Percentiles rank a stretch among this genome's conserved stretches.
phyloP scores from a whole-genome alignment of 2,888 invertebrate species.

The Tineola bisselliella region DNA sequence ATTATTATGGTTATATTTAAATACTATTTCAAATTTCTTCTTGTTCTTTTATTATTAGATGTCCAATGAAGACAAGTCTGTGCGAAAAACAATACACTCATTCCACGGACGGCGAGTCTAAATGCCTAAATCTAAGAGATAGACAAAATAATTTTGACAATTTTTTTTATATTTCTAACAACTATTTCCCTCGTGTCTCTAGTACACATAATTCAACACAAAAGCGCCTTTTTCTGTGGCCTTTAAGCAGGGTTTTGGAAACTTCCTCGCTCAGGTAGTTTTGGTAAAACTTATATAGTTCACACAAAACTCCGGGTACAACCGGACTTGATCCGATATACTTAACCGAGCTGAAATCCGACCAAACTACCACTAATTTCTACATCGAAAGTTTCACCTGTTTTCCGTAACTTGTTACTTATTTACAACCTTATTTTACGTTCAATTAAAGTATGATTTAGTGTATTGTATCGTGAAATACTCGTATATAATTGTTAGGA shows the following conservation, averaged over 20 bases:
- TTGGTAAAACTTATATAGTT: slow-evolving; percentile 7
- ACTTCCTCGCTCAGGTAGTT: slow-evolving; percentile 6
- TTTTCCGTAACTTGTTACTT: background rate
- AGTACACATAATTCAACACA: no score
- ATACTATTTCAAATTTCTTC: no score
- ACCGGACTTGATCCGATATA: slow-evolving; percentile 12
- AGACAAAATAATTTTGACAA: no score
- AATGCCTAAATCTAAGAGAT: no score
- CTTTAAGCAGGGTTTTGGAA: slow-evolving; percentile 7
- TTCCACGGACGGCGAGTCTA: background rate
- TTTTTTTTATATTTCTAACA: no score
- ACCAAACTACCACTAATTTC: slow-evolving; percentile 8
- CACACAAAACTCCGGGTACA: slow-evolving; percentile 3
- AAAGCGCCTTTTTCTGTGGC: background rate
- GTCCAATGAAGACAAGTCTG: no score
- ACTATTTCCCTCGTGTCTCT: no score
- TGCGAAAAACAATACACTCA: background rate
- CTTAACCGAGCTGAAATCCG: slow-evolving; percentile 7
- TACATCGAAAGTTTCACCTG: background rate
- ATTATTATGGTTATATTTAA: no score
- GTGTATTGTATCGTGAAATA: background rate
- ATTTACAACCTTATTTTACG: background rate
- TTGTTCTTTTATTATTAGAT: no score
- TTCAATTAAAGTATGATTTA: background rate
- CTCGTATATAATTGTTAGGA: no score